Conservation (phyloP, 2,797 vertebrate genomes). For the Gymnothorax javanicus region DNA sequence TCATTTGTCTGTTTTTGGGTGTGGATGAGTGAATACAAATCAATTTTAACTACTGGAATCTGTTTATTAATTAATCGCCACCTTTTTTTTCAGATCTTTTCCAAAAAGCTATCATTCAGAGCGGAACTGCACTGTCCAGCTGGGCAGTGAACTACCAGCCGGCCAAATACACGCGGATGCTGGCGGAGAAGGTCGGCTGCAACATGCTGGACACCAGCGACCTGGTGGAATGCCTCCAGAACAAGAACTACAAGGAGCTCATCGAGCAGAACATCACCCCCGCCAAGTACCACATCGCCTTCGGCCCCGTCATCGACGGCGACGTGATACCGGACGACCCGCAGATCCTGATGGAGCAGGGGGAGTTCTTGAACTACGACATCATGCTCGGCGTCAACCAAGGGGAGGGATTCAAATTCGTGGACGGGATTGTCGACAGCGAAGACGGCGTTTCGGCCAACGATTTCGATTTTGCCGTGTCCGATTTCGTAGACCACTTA, state of each 20-base stretch:
- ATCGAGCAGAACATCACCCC: conserved; percentile 89
- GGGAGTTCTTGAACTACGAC: conserved; percentile 98
- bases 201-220: conserved; percentile 89
- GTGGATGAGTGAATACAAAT: neutral
- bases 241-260: conserved; percentile 88
- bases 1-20: neutral
- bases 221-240: conserved; percentile 90
- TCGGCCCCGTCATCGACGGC: conserved; percentile 95
- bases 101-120: conserved; percentile 98
- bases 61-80: neutral
- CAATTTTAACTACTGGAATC: neutral
- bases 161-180: conserved; percentile 88
- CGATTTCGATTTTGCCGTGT: conserved; percentile 92
- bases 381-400: conserved; percentile 98
- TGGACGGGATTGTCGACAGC: conserved; percentile 90
- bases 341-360: conserved; percentile 98
- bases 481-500: conserved; percentile 93
- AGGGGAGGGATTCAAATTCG: conserved; percentile 93
- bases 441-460: conserved; percentile 91
- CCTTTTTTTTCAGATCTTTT: conserved; percentile 84
- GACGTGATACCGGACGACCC: conserved; percentile 98
- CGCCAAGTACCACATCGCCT: conserved; percentile 95
- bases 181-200: conserved; percentile 93
- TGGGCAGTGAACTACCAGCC: conserved; percentile 99
- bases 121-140: conserved; percentile 93